phyloP scores from a whole-genome alignment of 2,113 vertebrate species.

The Onychostoma macrolepis region DNA sequence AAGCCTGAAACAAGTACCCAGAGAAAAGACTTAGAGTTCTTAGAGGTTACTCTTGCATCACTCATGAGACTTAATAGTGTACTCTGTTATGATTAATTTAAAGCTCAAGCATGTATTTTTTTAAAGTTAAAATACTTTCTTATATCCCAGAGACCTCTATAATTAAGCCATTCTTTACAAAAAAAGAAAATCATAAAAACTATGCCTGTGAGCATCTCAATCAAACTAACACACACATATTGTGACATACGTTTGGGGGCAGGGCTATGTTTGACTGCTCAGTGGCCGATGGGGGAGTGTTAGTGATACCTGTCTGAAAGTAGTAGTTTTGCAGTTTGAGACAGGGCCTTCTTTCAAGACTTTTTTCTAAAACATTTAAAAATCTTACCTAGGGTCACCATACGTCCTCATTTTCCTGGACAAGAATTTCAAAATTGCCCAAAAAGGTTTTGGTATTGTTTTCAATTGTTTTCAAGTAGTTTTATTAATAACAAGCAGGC shows the following conservation, averaged over 20 bases:
- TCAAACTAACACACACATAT: background rate
- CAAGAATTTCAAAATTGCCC: too few relatives aligned
- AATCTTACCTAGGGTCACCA: too few relatives aligned
- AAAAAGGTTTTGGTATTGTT: background rate
- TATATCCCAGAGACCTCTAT: background rate
- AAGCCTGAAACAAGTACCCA: constrained; percentile 7
- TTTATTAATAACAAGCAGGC: too few relatives aligned
- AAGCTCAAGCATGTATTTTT: background rate
- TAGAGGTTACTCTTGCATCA: background rate
- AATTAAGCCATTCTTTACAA: background rate
- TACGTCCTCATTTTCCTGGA: too few relatives aligned
- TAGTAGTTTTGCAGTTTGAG: too few relatives aligned
- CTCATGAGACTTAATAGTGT: background rate
- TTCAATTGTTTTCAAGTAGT: background rate
- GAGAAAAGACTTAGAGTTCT: constrained; percentile 18
- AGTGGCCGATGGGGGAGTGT: too few relatives aligned
- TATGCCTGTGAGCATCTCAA: background rate
- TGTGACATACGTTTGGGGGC: too few relatives aligned
- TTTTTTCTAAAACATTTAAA: too few relatives aligned
- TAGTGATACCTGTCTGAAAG: too few relatives aligned
- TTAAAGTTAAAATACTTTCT: background rate
- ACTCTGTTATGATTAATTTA: background rate
- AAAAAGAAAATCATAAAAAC: background rate
- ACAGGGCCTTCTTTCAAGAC: too few relatives aligned
- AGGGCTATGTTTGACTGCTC: too few relatives aligned